Evolutionary conservation across 2,113 vertebrate genomes (phyloP).

Genomic region (Mohoua ochrocephala): DNA sequence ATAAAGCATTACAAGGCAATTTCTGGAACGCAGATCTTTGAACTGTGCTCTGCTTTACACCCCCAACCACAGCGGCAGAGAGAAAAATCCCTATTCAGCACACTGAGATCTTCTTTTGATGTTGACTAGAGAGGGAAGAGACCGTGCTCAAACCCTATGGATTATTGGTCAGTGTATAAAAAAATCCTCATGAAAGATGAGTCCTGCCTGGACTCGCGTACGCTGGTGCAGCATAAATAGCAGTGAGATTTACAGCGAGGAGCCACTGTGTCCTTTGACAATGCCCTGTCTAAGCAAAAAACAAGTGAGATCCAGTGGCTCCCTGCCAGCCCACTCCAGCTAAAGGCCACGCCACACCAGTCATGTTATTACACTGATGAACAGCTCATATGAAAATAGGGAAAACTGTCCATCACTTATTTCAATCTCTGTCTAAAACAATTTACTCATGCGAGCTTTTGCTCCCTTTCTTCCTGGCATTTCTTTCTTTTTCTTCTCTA

Average conservation of each 20-base stretch:
- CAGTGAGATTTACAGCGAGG: slow-evolving; percentile 28
- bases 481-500: background rate
- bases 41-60: background rate
- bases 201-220: background rate
- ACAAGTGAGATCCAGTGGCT: background rate
- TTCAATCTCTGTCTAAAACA: background rate
- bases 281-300: slow-evolving; percentile 12
- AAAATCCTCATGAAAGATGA: slow-evolving; percentile 14
- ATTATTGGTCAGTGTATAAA: slow-evolving; percentile 31
- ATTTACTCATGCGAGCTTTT: background rate
- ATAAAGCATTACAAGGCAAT: slow-evolving; percentile 44
- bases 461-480: background rate
- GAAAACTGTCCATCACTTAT: background rate
- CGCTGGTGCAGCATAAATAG: slow-evolving; percentile 25
- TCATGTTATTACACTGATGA: slow-evolving; percentile 16
- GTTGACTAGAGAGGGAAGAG: background rate
- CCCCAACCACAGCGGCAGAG: background rate
- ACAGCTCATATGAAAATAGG: background rate
- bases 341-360: slow-evolving; percentile 43
- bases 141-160: background rate
- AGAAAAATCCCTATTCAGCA: slow-evolving; percentile 17
- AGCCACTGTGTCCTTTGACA: slow-evolving; percentile 30
- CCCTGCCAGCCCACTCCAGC: slow-evolving; percentile 37
- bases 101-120: background rate
- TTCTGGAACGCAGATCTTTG: slow-evolving; percentile 1